phyloP scores from a whole-genome alignment of 2,797 vertebrate genomes.

The Anas bahamensis region DNA sequence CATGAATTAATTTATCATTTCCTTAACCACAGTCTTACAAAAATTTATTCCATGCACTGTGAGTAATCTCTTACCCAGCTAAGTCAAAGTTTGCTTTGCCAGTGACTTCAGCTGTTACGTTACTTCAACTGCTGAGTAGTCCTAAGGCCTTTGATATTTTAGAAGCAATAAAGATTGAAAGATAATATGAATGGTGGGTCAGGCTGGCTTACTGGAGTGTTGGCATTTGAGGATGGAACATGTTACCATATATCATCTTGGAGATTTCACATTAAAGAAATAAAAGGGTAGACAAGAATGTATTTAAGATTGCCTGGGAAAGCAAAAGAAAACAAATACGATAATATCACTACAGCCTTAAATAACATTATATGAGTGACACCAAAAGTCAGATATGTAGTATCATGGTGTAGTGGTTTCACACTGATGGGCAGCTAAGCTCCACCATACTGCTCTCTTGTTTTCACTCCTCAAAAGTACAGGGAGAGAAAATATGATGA shows the following conservation, averaged over 20 bases:
- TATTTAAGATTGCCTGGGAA: conserved; percentile 40
- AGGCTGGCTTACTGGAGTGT: background rate
- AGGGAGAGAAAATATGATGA: background rate
- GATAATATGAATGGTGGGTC: background rate
- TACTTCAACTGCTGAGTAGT: background rate
- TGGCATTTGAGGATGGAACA: background rate
- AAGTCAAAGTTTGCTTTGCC: background rate
- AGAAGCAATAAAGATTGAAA: background rate
- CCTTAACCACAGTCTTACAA: background rate
- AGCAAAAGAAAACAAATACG: background rate
- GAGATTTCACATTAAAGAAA: conserved; percentile 14
- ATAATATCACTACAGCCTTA: background rate
- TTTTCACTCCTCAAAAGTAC: background rate
- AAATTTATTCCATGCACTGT: background rate
- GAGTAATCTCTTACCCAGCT: background rate
- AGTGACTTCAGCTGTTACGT: background rate
- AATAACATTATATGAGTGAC: conserved; percentile 13
- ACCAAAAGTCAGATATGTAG: background rate
- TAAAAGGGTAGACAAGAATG: background rate
- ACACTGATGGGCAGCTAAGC: background rate
- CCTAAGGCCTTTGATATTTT: background rate
- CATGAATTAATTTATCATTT: background rate
- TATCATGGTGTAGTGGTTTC: background rate
- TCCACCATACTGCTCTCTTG: background rate
- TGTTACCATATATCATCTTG: background rate